Conservation (phyloP, 2,797 vertebrate species). For the Yasuhikotakia modesta region DNA sequence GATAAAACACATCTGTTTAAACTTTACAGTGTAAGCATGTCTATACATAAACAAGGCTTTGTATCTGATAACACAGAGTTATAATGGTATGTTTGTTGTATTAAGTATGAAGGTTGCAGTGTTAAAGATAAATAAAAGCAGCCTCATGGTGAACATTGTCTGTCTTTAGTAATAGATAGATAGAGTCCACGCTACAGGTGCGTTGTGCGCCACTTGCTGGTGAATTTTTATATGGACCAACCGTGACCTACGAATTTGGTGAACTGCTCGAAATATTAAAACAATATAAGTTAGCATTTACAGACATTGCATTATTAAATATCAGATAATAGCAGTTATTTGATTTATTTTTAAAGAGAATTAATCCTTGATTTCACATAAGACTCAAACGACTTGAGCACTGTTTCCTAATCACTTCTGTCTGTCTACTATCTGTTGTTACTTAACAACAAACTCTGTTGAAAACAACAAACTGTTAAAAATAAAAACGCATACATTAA, state of each 20-base stretch:
- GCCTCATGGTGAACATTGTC: too few species aligned
- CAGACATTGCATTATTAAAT: not conserved
- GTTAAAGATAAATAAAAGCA: not conserved
- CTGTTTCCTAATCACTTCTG: not conserved
- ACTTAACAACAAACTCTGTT: not conserved
- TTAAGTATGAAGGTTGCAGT: not conserved
- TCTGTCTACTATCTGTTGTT: not conserved
- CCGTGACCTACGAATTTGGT: not conserved
- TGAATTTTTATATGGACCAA: not conserved
- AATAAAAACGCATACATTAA: too few species aligned
- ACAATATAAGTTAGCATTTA: not conserved
- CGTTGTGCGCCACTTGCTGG: slow-evolving; percentile 22
- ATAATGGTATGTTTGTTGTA: not conserved
- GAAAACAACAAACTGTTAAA: too few species aligned
- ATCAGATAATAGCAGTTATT: not conserved
- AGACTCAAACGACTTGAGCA: not conserved
- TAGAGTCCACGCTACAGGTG: not conserved
- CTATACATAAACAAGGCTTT: not conserved
- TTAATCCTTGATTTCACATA: not conserved
- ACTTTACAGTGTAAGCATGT: not conserved
- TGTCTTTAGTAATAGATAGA: not conserved
- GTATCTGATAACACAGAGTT: not conserved
- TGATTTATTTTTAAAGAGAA: not conserved
- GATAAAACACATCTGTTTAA: not conserved
- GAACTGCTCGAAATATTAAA: not conserved